These are phyloP conservation scores for Hetaerina titia DNA, from an alignment of 2,888 invertebrate genomes.

Conservation along the genomic window DNA sequence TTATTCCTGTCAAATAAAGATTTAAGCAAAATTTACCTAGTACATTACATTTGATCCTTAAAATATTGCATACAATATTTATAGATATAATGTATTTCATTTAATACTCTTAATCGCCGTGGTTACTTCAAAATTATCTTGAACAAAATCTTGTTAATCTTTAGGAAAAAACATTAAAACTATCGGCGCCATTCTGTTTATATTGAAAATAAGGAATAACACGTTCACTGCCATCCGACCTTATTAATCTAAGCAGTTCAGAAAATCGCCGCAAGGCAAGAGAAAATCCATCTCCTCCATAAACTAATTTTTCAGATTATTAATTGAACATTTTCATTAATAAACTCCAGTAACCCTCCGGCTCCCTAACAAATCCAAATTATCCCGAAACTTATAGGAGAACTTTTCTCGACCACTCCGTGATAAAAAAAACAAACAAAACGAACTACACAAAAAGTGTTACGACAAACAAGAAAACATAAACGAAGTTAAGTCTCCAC, in stretches of 20 bases:
- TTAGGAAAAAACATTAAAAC: too few species aligned
- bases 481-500: conserved; percentile 27
- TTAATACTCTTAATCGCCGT: too few species aligned
- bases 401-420: background rate
- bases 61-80: too few species aligned
- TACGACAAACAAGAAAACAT: background rate
- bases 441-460: conserved; percentile 7
- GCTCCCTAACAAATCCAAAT: background rate
- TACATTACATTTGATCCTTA: too few species aligned
- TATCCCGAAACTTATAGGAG: conserved; percentile 18
- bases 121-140: too few species aligned
- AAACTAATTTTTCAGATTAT: background rate
- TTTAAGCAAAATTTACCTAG: too few species aligned
- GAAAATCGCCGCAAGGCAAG: background rate
- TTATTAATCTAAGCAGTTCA: background rate
- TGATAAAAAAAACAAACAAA: conserved; percentile 12
- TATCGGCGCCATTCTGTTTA: too few species aligned
- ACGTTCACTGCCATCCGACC: background rate
- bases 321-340: conserved; percentile 1
- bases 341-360: background rate
- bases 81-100: too few species aligned
- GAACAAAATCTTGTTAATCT: too few species aligned
- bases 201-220: too few species aligned
- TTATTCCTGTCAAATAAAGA: too few species aligned
- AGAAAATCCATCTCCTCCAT: background rate